Evolutionary conservation across 1,140 invertebrate genomes (phyloP), one percentile per base, ranked within the genome.

Genomic region (Drosophila bocki): DNA sequence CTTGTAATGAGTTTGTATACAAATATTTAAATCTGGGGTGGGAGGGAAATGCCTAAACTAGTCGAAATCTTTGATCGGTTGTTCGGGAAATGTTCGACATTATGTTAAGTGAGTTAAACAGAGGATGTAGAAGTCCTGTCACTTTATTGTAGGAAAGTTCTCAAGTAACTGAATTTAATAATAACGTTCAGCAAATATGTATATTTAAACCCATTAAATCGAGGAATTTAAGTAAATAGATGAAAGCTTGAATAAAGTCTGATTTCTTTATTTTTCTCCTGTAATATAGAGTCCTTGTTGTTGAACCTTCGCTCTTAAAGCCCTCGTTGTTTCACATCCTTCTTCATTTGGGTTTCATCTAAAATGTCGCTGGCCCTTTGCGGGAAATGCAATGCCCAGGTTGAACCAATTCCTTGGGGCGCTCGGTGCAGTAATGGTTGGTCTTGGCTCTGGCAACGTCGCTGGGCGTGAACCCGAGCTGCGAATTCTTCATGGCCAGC

Each of bases 1-100:
- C 50, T 39, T 76, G 71, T 76, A 76, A 75, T 50, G 53, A 59
- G 51, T 59, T 51, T 54, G 39, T 54, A 45, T 57, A 61, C 54
- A 78, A 75, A 63, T 72, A 72, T 72, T 72, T 32, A 45, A 12
- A 9, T 22, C 53, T 53, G 17, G 50, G 15, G 17, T 15, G 17
- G 9, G 7, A n/a, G 19, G 33, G 4, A 26, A 3, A 29, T 39
- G 15, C 12, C 7, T n/a, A 19, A 60, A 72, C 53, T 72, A 72
- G 22, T 12, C 8, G 19, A 37, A 59, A 29, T 59, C 9, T 42
- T 35, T 42, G 44, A 59, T 71, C 26, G 22, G 3, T 35, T 22
- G 29, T n/a, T 42, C 7, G 32, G 17, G 12, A 53, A 35, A 53
- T 53, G 32, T 33, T 35, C 32, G 7, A 13, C 32, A 35, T 7